A percentile compares a stretch with the other conserved stretches of the same genome.
Evolutionary conservation across 1,140 invertebrate species (phyloP).

Genomic region (Macrotrachela quadricornifera): DNA sequence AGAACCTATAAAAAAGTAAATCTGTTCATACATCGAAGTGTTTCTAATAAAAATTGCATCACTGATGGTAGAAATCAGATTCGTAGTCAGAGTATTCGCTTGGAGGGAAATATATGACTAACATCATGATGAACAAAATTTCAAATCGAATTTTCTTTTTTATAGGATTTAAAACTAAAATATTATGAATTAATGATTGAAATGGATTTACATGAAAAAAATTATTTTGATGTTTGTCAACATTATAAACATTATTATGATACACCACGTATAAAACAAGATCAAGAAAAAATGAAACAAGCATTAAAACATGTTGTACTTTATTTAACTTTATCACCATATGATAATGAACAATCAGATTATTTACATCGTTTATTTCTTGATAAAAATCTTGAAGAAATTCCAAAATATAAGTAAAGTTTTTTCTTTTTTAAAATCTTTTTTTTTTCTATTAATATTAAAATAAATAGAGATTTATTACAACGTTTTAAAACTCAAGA

Average conservation of each 20-base stretch:
- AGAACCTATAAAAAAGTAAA: too few relatives aligned
- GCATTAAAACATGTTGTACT: slow-evolving; percentile 66
- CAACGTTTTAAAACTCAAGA: slow-evolving; percentile 81
- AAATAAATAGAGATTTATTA: slow-evolving; percentile 47
- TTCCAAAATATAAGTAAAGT: slow-evolving; percentile 47
- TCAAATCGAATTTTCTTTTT: neutral
- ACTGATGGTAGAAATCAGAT: too few relatives aligned
- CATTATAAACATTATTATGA: slow-evolving; percentile 65
- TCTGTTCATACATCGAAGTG: too few relatives aligned
- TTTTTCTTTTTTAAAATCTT: neutral
- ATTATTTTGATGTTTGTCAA: slow-evolving; percentile 75
- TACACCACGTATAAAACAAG: slow-evolving; percentile 38
- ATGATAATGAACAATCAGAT: slow-evolving; percentile 91
- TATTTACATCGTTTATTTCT: slow-evolving; percentile 69
- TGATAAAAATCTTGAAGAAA: slow-evolving; percentile 71
- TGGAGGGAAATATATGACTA: too few relatives aligned
- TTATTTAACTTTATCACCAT: slow-evolving; percentile 78
- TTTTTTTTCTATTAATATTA: too few relatives aligned
- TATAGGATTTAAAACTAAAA: slow-evolving; percentile 56
- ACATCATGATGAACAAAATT: too few relatives aligned
- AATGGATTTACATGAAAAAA: slow-evolving; percentile 76
- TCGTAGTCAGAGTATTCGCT: too few relatives aligned
- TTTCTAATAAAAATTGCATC: too few relatives aligned
- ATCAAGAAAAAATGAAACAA: slow-evolving; percentile 38
- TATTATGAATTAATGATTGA: slow-evolving; percentile 92